Evolutionary conservation across 2,113 vertebrate genomes (phyloP).

Genomic region (Catharus minimus): DNA sequence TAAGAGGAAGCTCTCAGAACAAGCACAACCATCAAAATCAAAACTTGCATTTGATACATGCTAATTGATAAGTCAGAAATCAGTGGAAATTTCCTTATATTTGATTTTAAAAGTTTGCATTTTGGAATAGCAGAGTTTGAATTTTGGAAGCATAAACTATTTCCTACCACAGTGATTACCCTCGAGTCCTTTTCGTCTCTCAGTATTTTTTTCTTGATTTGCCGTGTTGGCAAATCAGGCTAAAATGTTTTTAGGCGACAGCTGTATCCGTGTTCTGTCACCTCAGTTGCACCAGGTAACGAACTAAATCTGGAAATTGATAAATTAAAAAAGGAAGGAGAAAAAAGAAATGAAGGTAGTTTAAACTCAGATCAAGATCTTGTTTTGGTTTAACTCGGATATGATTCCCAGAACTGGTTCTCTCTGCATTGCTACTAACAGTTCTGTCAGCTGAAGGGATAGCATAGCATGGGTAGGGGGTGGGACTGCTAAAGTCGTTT

Average conservation of each 20-base stretch:
- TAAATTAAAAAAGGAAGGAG: not conserved
- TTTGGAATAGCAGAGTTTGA: not conserved
- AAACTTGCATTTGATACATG: accelerated
- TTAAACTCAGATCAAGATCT: not conserved
- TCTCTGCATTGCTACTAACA: not conserved
- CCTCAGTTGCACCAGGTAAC: not conserved
- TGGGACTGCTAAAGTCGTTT: not conserved
- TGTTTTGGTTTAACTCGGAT: not conserved
- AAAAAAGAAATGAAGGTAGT: not conserved
- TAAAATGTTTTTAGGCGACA: not conserved
- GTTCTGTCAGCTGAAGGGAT: not conserved
- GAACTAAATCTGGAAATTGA: not conserved
- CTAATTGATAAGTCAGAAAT: not conserved
- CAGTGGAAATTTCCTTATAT: not conserved
- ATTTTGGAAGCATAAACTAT: not conserved
- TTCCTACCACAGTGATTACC: not conserved
- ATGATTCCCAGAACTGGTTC: not conserved
- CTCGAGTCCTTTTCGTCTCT: not conserved
- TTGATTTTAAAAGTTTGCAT: not conserved
- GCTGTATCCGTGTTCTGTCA: not conserved
- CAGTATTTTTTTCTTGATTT: not conserved
- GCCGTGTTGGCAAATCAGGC: not conserved
- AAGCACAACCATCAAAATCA: not conserved
- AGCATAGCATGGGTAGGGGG: not conserved
- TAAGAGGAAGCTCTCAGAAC: not conserved